Evolutionary conservation across 2,888 invertebrate species (phyloP), one percentile per base, ranked within the genome.

Genomic region (Polyommatus iphigenia): DNA sequence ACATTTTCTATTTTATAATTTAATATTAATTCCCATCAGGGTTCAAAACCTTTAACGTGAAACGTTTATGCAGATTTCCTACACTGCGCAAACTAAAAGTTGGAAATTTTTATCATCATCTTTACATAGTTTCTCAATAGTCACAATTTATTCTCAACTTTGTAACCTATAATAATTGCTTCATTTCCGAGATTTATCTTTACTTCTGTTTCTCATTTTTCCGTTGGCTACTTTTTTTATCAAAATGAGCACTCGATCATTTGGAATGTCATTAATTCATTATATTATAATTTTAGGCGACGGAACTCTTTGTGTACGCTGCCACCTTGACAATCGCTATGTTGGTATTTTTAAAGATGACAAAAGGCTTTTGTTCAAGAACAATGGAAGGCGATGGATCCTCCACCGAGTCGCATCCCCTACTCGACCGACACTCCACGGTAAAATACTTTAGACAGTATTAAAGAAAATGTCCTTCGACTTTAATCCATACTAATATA

Each of bases 301-400:
- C 94, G 76, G 97, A 97, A 85, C 97, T 97, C 87, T 96, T 97
- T 88, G 92, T 97, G 75, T 97, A 97, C 87, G 96, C 97, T 2
- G 92, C 90, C 4, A 89, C 96, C 76, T 96, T 97, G 89, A 91
- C 95, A 1, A 85, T 95, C 0, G 97, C 96, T 77, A 97, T 97
- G 95, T 83, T 96, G 75, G 81, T 96, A 50, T 95, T 96, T 83
- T 89, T 94, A 62, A 90, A 92, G 78, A 95, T 96, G 95, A 91
- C 94, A 2, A 90, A 91, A 41, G 91, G 92, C 76, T 96, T 94
- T 83, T 87, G 89, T 78, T 84, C 87, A 3, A 86, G 90, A 78
- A 87, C 85, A 78, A 85, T 91, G 2, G 92, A 92, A 67, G 88
- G 85, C 1, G 92, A 94, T 78, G 89, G 85, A 20, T 92, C 92